Percentiles rank a stretch among this genome's conserved stretches.
phyloP scores from a whole-genome alignment of 1,140 invertebrate species.

The Drosophila nikananu region DNA sequence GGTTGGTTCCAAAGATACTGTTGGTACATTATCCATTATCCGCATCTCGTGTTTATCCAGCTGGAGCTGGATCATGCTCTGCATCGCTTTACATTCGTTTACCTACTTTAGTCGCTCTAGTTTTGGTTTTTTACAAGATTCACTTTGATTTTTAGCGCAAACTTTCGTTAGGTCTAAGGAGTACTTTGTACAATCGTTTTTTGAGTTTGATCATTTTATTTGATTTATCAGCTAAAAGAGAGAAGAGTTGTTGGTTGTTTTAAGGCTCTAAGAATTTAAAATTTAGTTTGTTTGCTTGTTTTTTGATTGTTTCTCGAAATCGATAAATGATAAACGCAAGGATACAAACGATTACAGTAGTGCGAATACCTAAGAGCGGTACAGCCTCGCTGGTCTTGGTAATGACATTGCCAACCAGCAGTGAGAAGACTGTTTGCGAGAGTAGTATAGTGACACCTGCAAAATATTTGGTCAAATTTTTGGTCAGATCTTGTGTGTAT shows the following conservation, averaged over 20 bases:
- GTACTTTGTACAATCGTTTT: conserved; percentile 71
- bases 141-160: conserved; percentile 52
- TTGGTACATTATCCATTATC: conserved; percentile 32
- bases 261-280: conserved; percentile 55
- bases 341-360: conserved; percentile 41
- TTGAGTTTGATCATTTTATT: conserved; percentile 36
- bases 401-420: conserved; percentile 98
- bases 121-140: conserved; percentile 70
- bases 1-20: conserved; percentile 44
- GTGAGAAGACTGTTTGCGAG: conserved; percentile 99
- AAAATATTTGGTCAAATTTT: conserved; percentile 74
- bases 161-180: conserved; percentile 51
- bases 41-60: conserved; percentile 48
- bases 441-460: conserved; percentile 99
- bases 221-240: conserved; percentile 75
- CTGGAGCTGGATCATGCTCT: conserved; percentile 71
- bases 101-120: conserved; percentile 77
- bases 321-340: conserved; percentile 55
- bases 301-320: conserved; percentile 42
- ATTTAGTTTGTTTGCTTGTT: conserved; percentile 47
- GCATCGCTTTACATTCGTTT: conserved; percentile 51
- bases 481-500: conserved; percentile 33
- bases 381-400: conserved; percentile 99
- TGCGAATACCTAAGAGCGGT: conserved; percentile 95
- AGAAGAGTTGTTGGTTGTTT: conserved; percentile 59